Evolutionary conservation across 2,888 invertebrate genomes (phyloP).

Genomic region (Sisyra terminalis): DNA sequence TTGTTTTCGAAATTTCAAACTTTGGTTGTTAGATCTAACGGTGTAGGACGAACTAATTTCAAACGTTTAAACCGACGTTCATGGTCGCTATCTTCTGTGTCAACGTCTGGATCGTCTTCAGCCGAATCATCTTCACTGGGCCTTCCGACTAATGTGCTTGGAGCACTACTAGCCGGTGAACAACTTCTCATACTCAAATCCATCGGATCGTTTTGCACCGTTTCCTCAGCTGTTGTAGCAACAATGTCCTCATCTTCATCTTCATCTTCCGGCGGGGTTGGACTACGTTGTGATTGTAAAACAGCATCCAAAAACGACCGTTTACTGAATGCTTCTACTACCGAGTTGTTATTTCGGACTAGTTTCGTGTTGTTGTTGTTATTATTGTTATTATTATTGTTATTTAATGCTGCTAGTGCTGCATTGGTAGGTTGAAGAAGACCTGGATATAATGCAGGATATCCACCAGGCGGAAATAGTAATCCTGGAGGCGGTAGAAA

Average conservation of each 20-base stretch:
- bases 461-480: constrained; percentile 39
- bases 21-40: constrained; percentile 52
- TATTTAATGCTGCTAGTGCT: constrained; percentile 18
- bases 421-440: constrained; percentile 23
- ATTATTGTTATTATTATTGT: constrained; percentile 15
- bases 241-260: constrained; percentile 28
- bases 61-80: constrained; percentile 34
- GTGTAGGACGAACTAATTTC: constrained; percentile 30
- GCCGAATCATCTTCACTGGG: constrained; percentile 32
- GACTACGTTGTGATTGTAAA: constrained; percentile 48
- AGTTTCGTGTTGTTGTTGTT: constrained; percentile 28
- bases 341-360: constrained; percentile 34
- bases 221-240: constrained; percentile 18
- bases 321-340: constrained; percentile 44
- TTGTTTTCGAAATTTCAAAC: constrained; percentile 30
- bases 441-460: constrained; percentile 25
- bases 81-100: constrained; percentile 1
- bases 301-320: constrained; percentile 61
- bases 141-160: constrained; percentile 29
- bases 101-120: constrained; percentile 23
- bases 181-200: constrained; percentile 60
- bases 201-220: constrained; percentile 59
- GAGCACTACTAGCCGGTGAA: constrained; percentile 22
- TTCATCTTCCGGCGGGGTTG: constrained; percentile 27
- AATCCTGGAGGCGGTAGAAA: constrained; percentile 41